phyloP scores from a whole-genome alignment of 2,113 vertebrate species.

The Lepus timidus region DNA sequence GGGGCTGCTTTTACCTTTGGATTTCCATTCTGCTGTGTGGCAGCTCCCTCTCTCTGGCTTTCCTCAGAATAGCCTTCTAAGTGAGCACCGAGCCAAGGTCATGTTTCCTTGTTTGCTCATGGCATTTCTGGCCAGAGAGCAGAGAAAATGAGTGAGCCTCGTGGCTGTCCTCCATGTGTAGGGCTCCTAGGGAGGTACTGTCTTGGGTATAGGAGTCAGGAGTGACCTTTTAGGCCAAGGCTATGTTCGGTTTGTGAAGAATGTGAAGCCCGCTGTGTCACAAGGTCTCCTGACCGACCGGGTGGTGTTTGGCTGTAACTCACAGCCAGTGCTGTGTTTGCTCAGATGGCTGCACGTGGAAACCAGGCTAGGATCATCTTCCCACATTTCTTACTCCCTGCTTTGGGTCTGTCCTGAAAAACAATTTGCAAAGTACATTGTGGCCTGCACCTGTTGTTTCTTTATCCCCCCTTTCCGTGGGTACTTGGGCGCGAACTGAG shows the following conservation, averaged over 20 bases:
- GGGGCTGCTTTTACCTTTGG: constrained; percentile 26
- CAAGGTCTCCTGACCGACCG: constrained; percentile 19
- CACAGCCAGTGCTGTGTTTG: constrained; percentile 71
- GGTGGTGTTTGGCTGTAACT: constrained; percentile 42
- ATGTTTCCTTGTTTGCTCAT: constrained; percentile 47
- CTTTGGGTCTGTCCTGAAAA: constrained; percentile 67
- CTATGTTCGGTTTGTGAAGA: constrained; percentile 46
- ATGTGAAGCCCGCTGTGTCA: neutral
- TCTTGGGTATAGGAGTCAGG: constrained; percentile 10
- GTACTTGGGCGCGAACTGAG: constrained; percentile 8
- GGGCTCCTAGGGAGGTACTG: neutral
- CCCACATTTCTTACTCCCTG: constrained; percentile 73
- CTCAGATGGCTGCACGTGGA: constrained; percentile 67
- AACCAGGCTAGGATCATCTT: constrained; percentile 69
- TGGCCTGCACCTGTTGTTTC: constrained; percentile 54
- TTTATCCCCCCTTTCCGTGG: neutral
- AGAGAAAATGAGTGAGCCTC: neutral
- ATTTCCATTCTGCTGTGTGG: neutral
- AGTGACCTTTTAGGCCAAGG: constrained; percentile 46
- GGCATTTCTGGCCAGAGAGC: neutral
- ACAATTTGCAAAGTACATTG: constrained; percentile 64
- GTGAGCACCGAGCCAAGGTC: constrained; percentile 2
- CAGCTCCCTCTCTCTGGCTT: neutral
- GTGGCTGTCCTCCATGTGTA: neutral
- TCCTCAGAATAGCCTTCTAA: constrained; percentile 34